Conservation (phyloP, 2,113 vertebrate species). For the Nesogale talazaci region DNA sequence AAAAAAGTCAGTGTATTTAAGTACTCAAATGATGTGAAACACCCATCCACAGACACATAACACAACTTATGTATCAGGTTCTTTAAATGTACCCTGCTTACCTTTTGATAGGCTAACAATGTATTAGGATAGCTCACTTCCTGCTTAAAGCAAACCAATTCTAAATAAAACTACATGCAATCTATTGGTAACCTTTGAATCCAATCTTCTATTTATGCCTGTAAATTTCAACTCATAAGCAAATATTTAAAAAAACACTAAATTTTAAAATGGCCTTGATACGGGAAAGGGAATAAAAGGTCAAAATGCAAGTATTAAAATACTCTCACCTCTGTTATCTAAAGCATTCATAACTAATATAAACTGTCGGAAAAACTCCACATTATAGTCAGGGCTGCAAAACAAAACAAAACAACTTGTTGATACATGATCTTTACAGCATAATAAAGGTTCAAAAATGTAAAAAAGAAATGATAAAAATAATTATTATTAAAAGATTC, state of each 20-base stretch:
- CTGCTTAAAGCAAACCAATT: background rate
- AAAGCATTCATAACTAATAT: conserved; percentile 98
- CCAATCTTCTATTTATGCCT: background rate
- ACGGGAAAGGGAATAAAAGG: background rate
- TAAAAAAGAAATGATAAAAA: conserved; percentile 5
- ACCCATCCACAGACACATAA: background rate
- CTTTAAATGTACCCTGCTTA: background rate
- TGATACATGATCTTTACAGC: conserved; percentile 1
- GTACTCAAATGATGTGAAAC: background rate
- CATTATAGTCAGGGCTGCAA: conserved; percentile 96
- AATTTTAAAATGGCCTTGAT: conserved; percentile 24
- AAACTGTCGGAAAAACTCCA: conserved; percentile 98
- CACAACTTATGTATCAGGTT: background rate
- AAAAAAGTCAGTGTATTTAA: background rate
- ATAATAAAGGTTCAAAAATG: conserved; percentile 12
- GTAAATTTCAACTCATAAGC: conserved; percentile 25
- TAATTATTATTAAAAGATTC: background rate
- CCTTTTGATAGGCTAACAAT: no score
- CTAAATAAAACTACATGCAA: conserved; percentile 35
- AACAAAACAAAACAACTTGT: conserved; percentile 68
- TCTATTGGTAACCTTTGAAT: background rate
- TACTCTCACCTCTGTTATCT: conserved; percentile 96
- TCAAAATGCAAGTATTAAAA: conserved; percentile 47
- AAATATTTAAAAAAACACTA: conserved; percentile 50
- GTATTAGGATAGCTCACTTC: background rate